Base-by-base conservation (phyloP, 2,113 vertebrate species). In the Sitta europaea region DNA sequence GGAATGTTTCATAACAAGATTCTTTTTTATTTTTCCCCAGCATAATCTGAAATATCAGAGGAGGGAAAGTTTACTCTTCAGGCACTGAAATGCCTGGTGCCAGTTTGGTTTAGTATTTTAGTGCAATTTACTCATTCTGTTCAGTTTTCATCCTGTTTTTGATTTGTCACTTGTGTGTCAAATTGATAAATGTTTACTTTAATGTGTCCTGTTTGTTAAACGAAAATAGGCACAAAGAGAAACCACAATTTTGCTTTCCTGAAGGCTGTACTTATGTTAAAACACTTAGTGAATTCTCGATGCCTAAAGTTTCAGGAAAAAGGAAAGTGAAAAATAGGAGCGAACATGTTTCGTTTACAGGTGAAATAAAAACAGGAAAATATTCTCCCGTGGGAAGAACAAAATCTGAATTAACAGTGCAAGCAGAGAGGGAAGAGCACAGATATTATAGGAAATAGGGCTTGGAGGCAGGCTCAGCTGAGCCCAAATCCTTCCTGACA, bases 401-500 rank as follows among this genome's bases (percentile, higher is more conserved):
- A 51, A 94, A 35, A 14, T 80, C 25, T 23, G 47, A 83, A 50
- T 84, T 67, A 70, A 33, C 55, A 67, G 29, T 24, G 33, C 24
- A n/a, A 83, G 43, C 1, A n/a, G 38, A 59, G 67, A 43, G 24
- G 42, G 48, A 48, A 93, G 47, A 55, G 31, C 35, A 31, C 0
- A 50, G 66, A 79, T 58, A 73, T 74, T 35, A n/a, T 0, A 74
- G 79, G 86, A 62, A 92, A 79, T 27, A 93, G 72, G 67, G 94
- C 96, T 88, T 27, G 82, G 75, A 74, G 96, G 94, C 94, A 95
- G 82, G 13, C 83, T 88, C 67, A 80, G 3, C 92, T 77, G 2
- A 31, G 70, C 42, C 79, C 58, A 94, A 95, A 97, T 96, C 11
- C 36, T 48, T 94, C 17, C 0, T 94, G 94, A 95, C 95, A 97